Evolutionary conservation across 2,888 invertebrate species (phyloP), one percentile per base, ranked within the genome.

Genomic region (Cataglyphis rosenhaueri): DNA sequence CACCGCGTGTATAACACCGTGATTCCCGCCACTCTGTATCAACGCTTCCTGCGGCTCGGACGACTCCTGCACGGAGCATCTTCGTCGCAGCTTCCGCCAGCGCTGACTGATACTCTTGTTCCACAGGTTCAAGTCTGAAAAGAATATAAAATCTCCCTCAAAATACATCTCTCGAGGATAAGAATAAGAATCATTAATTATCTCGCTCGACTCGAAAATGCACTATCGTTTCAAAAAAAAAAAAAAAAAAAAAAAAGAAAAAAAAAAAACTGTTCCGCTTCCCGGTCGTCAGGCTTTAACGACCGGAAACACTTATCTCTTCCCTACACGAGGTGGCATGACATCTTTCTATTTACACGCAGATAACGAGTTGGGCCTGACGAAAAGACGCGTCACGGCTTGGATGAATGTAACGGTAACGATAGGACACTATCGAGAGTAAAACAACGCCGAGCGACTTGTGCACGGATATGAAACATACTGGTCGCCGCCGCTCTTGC

Each of bases 41-140:
- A 76, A 95, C 94, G 85, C 95, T 95, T 89, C 95, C 94, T 86
- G 96, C 94, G 81, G 96, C 95, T 92, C 96, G 95, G 91, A 95
- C 94, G 92, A 92, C 83, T 94, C 94, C 91, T 94, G 95, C 66
- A 95, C 94, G 29, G 96, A 96, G 93, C 97, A 97, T 89, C 97
- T 96, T 83, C 97, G 95, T 44, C 97, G 96, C 84, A 97, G 95
- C 92, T 97, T 96, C 89, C 97, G 95, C 97, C 97, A 97, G 95
- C 97, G 95, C 94, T 97, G 97, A 70, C 97, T 96, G 87, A 97
- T 95, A 92, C 96, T 97, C 88, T 97, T 97, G 94, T 97, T 97
- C 96, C 96, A 97, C 92, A 95, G 92, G 85, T 96, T 96, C 93
- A 97, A 95, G 94, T 97, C 97, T 97, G 96, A 89, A 74, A 57